These are phyloP conservation scores for Tenodera sinensis DNA, from an alignment of 2,888 invertebrate species.

Conservation along the genomic window DNA sequence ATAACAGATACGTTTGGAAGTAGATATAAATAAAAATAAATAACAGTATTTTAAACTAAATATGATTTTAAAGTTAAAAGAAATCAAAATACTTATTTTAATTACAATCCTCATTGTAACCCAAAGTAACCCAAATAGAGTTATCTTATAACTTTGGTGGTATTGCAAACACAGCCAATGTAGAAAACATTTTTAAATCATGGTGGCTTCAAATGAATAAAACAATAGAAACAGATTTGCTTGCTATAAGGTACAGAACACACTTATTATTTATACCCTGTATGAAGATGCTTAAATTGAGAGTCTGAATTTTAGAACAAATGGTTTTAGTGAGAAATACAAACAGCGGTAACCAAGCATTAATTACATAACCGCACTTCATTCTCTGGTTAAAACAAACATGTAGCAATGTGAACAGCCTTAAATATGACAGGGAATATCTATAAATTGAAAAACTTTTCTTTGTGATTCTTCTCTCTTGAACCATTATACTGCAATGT, in stretches of 20 bases:
- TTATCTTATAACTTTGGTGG: too few relatives aligned
- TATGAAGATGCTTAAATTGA: neutral
- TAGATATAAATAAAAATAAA: too few relatives aligned
- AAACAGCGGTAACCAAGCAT: neutral
- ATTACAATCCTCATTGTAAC: too few relatives aligned
- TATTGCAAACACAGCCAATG: too few relatives aligned
- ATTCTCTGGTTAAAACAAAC: neutral
- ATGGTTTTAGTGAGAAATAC: neutral
- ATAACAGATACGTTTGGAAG: too few relatives aligned
- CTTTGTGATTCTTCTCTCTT: neutral
- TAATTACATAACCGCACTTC: neutral
- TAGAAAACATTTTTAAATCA: too few relatives aligned
- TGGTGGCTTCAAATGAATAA: too few relatives aligned
- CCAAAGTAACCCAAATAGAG: too few relatives aligned
- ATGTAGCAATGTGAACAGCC: neutral
- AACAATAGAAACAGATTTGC: neutral
- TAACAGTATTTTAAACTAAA: too few relatives aligned
- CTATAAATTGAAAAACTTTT: neutral
- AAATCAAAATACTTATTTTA: too few relatives aligned
- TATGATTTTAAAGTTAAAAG: too few relatives aligned
- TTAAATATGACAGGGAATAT: neutral
- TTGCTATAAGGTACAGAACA: neutral
- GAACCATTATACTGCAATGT: neutral
- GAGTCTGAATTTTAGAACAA: neutral
- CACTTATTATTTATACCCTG: neutral